Percentiles rank a stretch among this genome's conserved stretches.
phyloP scores from a whole-genome alignment of 37 sponge, comb jelly and placozoan species.

The Crambe crambe region DNA sequence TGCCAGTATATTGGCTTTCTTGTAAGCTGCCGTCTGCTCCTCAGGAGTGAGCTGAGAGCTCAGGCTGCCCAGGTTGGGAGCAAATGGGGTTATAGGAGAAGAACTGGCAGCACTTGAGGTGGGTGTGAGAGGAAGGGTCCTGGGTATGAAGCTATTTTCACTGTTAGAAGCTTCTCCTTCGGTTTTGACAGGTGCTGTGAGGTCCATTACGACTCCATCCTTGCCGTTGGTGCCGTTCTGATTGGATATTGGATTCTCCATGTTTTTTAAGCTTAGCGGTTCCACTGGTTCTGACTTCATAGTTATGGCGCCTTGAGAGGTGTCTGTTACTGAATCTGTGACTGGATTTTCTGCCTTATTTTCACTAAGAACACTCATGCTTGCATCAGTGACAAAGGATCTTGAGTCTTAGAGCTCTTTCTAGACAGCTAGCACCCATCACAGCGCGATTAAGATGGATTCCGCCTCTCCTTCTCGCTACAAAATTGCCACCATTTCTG shows the following conservation, averaged over 20 bases:
- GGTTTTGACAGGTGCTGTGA: conserved; percentile 48
- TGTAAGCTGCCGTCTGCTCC: conserved; percentile 45
- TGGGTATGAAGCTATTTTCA: conserved; percentile 13
- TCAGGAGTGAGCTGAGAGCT: conserved; percentile 43
- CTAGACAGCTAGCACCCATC: conserved; percentile 19
- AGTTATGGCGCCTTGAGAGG: background rate
- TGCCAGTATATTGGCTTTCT: conserved; percentile 54
- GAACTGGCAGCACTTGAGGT: background rate
- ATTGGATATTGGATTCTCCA: background rate
- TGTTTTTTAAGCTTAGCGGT: background rate
- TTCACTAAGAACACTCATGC: conserved; percentile 33
- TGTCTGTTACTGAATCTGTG: conserved; percentile 7
- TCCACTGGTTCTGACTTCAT: conserved; percentile 20
- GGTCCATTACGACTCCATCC: background rate
- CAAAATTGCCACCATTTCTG: conserved; percentile 25
- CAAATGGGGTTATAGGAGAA: conserved; percentile 10
- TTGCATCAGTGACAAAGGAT: conserved; percentile 22
- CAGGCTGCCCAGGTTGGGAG: background rate
- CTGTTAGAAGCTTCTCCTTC: conserved; percentile 57
- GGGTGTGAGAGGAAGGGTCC: background rate
- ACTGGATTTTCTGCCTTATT: conserved; percentile 27
- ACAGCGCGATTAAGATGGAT: conserved; percentile 43
- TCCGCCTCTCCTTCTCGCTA: background rate
- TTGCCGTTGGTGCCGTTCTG: conserved; percentile 17
- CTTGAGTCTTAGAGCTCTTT: conserved; percentile 27